These are phyloP conservation scores for Drosophila siamana DNA, from an alignment of 2,888 invertebrate genomes.

Conservation along the genomic window DNA sequence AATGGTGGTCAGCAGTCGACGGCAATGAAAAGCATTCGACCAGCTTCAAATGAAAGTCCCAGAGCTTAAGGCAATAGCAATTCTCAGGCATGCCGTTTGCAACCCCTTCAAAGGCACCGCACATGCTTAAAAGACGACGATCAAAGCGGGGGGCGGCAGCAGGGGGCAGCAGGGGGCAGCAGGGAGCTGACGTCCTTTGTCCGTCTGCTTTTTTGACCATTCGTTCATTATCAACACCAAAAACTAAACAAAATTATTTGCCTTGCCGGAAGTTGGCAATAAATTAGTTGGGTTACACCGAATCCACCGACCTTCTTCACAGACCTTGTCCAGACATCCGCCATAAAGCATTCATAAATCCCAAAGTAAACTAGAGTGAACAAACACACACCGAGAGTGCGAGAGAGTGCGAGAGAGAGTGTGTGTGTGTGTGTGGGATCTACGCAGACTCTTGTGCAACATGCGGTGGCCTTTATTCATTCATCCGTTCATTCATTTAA, in stretches of 20 bases:
- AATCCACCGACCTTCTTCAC: slow-evolving; percentile 53
- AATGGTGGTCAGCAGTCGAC: slow-evolving; percentile 64
- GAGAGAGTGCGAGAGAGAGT: too few species aligned
- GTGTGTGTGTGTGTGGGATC: slow-evolving; percentile 13
- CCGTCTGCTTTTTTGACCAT: slow-evolving; percentile 60
- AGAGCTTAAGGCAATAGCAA: slow-evolving; percentile 41
- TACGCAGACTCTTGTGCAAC: slow-evolving; percentile 71
- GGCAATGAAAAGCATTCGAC: slow-evolving; percentile 52
- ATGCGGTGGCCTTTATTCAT: slow-evolving; percentile 80
- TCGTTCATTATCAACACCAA: slow-evolving; percentile 80
- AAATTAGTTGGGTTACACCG: slow-evolving; percentile 79
- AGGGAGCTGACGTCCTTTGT: slow-evolving; percentile 26
- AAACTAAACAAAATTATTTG: slow-evolving; percentile 82
- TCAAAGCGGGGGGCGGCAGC: neutral
- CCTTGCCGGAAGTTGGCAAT: slow-evolving; percentile 81
- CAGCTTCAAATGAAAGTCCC: slow-evolving; percentile 48
- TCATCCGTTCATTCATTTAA: slow-evolving; percentile 80
- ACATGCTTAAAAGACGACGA: slow-evolving; percentile 47
- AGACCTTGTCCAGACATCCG: slow-evolving; percentile 79
- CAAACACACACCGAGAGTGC: slow-evolving; percentile 16
- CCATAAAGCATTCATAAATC: slow-evolving; percentile 85
- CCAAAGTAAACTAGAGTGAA: slow-evolving; percentile 82
- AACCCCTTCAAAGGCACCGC: slow-evolving; percentile 68
- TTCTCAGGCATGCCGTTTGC: slow-evolving; percentile 23
- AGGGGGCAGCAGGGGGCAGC: neutral